Evolutionary conservation across 2,113 vertebrate species (phyloP), one percentile per base, ranked within the genome.

Genomic region (Oreochromis tanganicae): DNA sequence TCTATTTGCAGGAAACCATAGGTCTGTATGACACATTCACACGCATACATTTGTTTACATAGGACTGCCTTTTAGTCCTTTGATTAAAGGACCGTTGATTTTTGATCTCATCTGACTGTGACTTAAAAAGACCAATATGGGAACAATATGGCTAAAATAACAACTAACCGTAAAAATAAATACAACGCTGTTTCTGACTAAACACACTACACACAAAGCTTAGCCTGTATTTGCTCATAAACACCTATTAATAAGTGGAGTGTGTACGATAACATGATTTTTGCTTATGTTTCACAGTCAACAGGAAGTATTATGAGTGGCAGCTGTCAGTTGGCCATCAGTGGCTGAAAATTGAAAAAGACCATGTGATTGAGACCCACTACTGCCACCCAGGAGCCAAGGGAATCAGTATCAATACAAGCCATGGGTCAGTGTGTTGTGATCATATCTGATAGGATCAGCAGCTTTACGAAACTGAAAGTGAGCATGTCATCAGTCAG

Each of bases 281-380:
- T 13, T 46, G 56, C 11, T n/a, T 78, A 7, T 68, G 71, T 4
- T 90, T 86, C 11, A 56, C 84, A 93, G 90, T 7, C 7, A 57
- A 12, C 55, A 82, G 12, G 48, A 96, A 94, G 48, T 59, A 48
- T 19, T 95, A 81, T 46, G 84, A 91, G 87, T 96, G 95, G 96
- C 87, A 90, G 81, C 73, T 96, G 61, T 82, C 10, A 8, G 8
- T 56, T 19, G 91, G 88, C 9, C 8, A 5, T 2, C 12, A 80
- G 46, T 94, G 94, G 93, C 27, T 29, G 29, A 24, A 7, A 4
- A 88, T 95, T 3, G 27, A 75, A 7, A 92, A 96, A 3, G 93
- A 95, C 71, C 48, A 89, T 24, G 84, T 96, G 57, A 95, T 95
- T 4, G 95, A 96, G 66, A 46, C 89, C 12, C 94, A 95, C 55